phyloP scores from a whole-genome alignment of 2,113 vertebrate species.

The Epinephelus fuscoguttatus region DNA sequence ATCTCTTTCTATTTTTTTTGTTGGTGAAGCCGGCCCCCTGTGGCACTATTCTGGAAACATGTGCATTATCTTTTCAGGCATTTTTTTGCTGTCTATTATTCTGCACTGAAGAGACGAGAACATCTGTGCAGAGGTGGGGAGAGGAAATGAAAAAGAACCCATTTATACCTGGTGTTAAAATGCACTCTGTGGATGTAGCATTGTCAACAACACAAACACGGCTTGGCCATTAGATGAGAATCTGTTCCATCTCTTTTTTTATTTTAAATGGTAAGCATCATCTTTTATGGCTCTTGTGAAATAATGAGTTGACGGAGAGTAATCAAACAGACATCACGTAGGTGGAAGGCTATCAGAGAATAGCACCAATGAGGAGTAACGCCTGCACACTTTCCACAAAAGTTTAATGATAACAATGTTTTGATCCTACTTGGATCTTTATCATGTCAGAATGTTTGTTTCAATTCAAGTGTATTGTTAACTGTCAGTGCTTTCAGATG shows the following conservation, averaged over 20 bases:
- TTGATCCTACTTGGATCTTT: too few relatives aligned
- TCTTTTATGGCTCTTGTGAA: slow-evolving; percentile 8
- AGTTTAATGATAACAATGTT: too few relatives aligned
- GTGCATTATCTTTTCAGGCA: background rate
- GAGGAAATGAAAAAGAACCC: background rate
- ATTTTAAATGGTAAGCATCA: background rate
- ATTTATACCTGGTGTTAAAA: slow-evolving; percentile 23
- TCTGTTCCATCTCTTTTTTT: background rate
- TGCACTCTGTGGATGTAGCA: background rate
- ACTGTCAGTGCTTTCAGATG: too few relatives aligned
- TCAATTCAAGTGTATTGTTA: too few relatives aligned
- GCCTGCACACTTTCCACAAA: too few relatives aligned
- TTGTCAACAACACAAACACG: slow-evolving; percentile 23
- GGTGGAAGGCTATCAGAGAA: too few relatives aligned
- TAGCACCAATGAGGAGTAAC: too few relatives aligned
- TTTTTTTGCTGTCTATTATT: background rate
- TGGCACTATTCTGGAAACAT: slow-evolving; percentile 9
- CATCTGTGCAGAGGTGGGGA: background rate
- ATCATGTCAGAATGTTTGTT: too few relatives aligned
- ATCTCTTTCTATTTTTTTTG: background rate
- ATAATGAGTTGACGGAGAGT: background rate
- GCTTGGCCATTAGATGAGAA: background rate
- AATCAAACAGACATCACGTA: too few relatives aligned
- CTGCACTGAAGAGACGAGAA: background rate
- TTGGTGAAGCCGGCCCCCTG: slow-evolving; percentile 22